Conservation (phyloP, 92 coral and sea anemone species). For the Diadumene lineata region DNA sequence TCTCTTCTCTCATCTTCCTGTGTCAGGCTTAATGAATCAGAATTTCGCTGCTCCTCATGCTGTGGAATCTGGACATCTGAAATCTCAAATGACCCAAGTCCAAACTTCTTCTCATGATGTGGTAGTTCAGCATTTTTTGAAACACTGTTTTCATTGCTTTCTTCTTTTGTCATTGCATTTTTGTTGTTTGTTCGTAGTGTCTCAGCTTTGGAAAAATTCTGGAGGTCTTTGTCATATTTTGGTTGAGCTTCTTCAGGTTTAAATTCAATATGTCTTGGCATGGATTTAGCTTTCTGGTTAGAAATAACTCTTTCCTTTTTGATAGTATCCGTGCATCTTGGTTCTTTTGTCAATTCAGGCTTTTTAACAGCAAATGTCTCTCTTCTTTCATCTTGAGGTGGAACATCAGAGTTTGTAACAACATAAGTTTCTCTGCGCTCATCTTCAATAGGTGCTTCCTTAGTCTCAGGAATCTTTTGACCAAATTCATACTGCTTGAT, state of each 20-base stretch:
- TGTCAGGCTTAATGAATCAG: neutral
- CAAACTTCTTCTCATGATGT: neutral
- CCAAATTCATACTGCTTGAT: constrained; percentile 19
- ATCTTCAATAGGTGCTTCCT: constrained; percentile 29
- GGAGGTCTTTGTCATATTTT: too few species aligned
- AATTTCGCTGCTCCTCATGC: neutral
- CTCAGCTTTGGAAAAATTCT: too few species aligned
- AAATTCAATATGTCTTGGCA: too few species aligned
- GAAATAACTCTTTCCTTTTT: too few species aligned
- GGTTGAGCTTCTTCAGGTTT: too few species aligned
- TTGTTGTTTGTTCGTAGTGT: too few species aligned
- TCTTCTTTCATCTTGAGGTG: neutral
- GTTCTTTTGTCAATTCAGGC: neutral
- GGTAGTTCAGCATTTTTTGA: neutral
- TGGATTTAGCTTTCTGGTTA: too few species aligned
- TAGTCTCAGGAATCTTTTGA: constrained; percentile 4
- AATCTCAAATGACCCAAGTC: neutral
- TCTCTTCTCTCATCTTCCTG: neutral
- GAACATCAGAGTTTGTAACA: constrained; percentile 9
- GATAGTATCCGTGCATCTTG: too few species aligned
- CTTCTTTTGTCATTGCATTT: too few species aligned
- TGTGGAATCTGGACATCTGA: neutral
- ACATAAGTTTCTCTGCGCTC: constrained; percentile 61
- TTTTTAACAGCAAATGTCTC: neutral
- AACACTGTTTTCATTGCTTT: neutral